phyloP scores from a whole-genome alignment of 2,888 invertebrate genomes.

The Daptonema setosum region DNA sequence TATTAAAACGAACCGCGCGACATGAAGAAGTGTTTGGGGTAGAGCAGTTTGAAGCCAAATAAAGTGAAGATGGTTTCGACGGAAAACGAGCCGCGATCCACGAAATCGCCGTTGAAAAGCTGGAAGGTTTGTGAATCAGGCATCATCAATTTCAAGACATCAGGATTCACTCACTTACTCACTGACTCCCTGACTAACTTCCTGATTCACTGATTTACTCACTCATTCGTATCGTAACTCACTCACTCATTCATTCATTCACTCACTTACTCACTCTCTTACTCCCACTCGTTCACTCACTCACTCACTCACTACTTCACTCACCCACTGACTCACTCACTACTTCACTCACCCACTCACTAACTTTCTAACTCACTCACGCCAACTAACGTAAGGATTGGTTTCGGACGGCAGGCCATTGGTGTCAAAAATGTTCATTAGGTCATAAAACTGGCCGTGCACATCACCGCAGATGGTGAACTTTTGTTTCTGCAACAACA shows the following conservation, averaged over 20 bases:
- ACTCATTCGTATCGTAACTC: too few species aligned
- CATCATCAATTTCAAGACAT: too few species aligned
- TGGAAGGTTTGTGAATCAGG: conserved; percentile 29
- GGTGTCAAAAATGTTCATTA: conserved; percentile 84
- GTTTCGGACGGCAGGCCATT: conserved; percentile 82
- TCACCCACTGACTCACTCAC: too few species aligned
- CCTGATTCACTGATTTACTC: too few species aligned
- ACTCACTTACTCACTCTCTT: too few species aligned
- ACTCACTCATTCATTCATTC: too few species aligned
- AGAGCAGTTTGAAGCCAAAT: conserved; percentile 83
- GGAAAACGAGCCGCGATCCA: conserved; percentile 94
- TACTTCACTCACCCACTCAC: too few species aligned
- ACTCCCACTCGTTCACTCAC: too few species aligned
- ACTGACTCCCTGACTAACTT: too few species aligned
- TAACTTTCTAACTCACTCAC: too few species aligned
- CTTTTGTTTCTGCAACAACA: conserved; percentile 42
- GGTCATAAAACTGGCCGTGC: conserved; percentile 93
- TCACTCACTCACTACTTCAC: too few species aligned
- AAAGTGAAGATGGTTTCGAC: conserved; percentile 95
- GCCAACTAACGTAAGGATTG: conserved; percentile 64
- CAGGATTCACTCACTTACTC: too few species aligned
- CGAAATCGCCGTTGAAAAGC: conserved; percentile 96
- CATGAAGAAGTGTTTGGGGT: conserved; percentile 87
- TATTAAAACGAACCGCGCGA: conserved; percentile 60
- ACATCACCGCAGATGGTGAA: conserved; percentile 97